Conservation (phyloP, 2,888 invertebrate genomes). For the Salpingus planirostris region DNA sequence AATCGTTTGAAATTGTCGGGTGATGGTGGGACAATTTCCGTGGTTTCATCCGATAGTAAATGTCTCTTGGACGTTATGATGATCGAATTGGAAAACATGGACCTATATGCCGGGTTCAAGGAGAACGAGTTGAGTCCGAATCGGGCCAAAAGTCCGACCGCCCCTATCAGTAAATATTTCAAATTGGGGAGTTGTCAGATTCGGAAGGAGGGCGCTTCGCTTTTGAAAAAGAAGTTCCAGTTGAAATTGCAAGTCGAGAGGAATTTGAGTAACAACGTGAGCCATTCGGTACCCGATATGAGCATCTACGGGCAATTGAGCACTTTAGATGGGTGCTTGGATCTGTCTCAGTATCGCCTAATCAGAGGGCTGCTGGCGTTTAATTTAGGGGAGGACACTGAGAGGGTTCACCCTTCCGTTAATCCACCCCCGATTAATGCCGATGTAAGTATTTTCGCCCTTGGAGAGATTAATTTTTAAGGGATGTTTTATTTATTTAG, state of each 20-base stretch:
- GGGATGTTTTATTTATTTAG: too few relatives aligned
- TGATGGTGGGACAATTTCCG: conserved; percentile 47
- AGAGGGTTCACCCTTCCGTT: conserved; percentile 48
- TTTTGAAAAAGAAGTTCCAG: conserved; percentile 76
- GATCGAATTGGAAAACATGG: conserved; percentile 67
- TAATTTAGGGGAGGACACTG: conserved; percentile 81
- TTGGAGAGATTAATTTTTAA: too few relatives aligned
- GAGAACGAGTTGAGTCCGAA: conserved; percentile 23
- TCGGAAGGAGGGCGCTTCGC: conserved; percentile 51
- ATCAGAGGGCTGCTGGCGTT: conserved; percentile 78
- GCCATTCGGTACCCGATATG: conserved; percentile 64
- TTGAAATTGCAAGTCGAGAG: conserved; percentile 73
- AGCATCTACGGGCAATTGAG: conserved; percentile 78
- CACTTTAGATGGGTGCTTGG: conserved; percentile 72
- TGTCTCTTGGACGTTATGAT: conserved; percentile 66
- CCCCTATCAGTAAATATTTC: conserved; percentile 18
- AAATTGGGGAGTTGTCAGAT: conserved; percentile 46
- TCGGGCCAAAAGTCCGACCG: too few relatives aligned
- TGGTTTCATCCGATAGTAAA: conserved; percentile 31
- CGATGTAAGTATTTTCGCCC: conserved; percentile 25
- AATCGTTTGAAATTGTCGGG: conserved; percentile 66
- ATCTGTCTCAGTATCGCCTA: conserved; percentile 78
- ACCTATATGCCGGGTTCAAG: conserved; percentile 58
- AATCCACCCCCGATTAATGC: conserved; percentile 25
- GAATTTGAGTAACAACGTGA: conserved; percentile 57